Conservation (phyloP, 2,113 vertebrate genomes). For the Tetrao urogallus region DNA sequence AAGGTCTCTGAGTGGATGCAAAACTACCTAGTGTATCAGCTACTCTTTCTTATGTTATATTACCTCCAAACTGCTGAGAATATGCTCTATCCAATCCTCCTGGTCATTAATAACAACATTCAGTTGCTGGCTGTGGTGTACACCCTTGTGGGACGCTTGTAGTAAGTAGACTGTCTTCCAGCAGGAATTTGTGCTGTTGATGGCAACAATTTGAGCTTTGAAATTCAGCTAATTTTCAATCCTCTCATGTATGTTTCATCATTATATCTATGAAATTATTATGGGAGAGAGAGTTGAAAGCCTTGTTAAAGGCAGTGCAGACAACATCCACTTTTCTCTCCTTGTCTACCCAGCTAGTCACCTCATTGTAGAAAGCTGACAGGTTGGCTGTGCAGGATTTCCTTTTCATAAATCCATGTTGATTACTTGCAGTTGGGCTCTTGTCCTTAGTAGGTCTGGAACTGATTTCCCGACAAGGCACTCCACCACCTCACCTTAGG, state of each 20-base stretch:
- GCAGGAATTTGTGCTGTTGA: background rate
- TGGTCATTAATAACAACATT: background rate
- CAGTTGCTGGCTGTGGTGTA: background rate
- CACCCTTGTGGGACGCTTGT: too few relatives aligned
- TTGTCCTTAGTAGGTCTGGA: background rate
- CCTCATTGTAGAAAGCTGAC: background rate
- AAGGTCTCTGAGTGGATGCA: background rate
- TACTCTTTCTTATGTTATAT: too few relatives aligned
- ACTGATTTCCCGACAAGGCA: background rate
- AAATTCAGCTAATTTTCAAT: background rate
- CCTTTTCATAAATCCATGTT: background rate
- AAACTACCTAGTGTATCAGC: background rate
- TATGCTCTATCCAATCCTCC: background rate
- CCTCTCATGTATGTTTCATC: background rate
- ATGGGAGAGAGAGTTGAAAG: background rate
- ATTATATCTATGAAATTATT: background rate
- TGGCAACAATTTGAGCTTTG: background rate
- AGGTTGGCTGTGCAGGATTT: background rate
- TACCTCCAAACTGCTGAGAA: background rate
- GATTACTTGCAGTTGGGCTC: background rate
- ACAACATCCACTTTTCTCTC: background rate
- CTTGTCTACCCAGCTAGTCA: background rate
- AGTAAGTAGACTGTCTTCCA: background rate
- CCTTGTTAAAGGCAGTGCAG: background rate
- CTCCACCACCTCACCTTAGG: background rate